phyloP scores from a whole-genome alignment of 2,888 invertebrate species.

The Epirrhoe alternata region DNA sequence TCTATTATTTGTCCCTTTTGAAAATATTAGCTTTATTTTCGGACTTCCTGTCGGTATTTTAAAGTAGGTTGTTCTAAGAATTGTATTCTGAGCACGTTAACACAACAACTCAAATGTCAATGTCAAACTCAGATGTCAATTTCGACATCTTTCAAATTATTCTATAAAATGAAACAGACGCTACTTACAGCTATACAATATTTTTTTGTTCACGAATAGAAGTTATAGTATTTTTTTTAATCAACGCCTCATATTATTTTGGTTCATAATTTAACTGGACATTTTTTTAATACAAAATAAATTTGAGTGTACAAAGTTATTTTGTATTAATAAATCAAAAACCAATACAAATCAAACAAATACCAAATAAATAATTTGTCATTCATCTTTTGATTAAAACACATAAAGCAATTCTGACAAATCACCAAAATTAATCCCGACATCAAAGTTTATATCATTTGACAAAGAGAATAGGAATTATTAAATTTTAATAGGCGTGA shows the following conservation, averaged over 20 bases:
- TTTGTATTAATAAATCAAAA: too few relatives aligned
- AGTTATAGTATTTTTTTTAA: too few relatives aligned
- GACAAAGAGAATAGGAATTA: conserved; percentile 62
- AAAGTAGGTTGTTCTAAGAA: conserved; percentile 41
- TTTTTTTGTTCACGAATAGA: too few relatives aligned
- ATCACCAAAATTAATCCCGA: conserved; percentile 39
- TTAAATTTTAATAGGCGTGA: conserved; percentile 65
- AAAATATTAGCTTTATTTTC: conserved; percentile 68
- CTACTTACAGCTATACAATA: too few relatives aligned
- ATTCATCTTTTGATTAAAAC: conserved; percentile 27
- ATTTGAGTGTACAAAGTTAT: too few relatives aligned
- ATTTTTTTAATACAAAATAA: too few relatives aligned
- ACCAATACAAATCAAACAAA: background rate
- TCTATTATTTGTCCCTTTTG: conserved; percentile 54
- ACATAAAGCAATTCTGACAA: conserved; percentile 34
- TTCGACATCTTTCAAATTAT: too few relatives aligned
- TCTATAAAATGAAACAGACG: too few relatives aligned
- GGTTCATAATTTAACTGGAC: too few relatives aligned
- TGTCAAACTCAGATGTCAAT: too few relatives aligned
- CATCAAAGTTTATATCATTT: conserved; percentile 55
- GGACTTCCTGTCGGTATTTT: conserved; percentile 46
- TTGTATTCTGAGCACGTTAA: background rate
- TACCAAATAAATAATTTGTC: background rate
- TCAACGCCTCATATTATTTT: too few relatives aligned
- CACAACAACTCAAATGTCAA: background rate